Base-by-base conservation (phyloP, 2,888 invertebrate genomes). In the Volucella inanis region DNA sequence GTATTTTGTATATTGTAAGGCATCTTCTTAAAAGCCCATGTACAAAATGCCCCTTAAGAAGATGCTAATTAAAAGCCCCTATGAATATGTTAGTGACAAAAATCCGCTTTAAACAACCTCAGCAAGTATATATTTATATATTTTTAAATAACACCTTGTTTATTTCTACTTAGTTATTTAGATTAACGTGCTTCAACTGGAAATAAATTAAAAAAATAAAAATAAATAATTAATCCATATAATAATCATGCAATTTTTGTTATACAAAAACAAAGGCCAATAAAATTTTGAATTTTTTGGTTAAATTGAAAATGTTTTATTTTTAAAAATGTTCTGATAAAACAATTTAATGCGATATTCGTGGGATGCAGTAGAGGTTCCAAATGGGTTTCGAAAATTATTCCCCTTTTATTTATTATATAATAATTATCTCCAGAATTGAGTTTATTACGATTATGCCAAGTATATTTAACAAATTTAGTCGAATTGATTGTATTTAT, bases 331-430 rank as follows among this genome's bases (percentile, higher is more conserved):
- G 55, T 45, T 54, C 11, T 76, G 1, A 43, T 47, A 50, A 87
- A 88, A 89, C 31, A 31, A 31, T 31, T 31, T 31, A 89, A 83
- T 88, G 88, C 90, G 90, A 90, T 90, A 90, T 90, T 90, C 90
- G 90, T 88, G 62, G 55, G 57, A 8, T 54, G 41, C 12, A 12
- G 18, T 15, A 67, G 38, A 11, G 62, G 31, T 50, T 43, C 10
- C 9, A 12, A 8, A 15, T 68, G 38, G 31, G 45, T 54, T 54
- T 57, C 12, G 6, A 12, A 50, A 50, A 50, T 15, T 50, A 50
- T 50, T 50, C 18, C 18, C 50, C 10, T n/a, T 49, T 57, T 39
- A 2, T 14, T 18, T 6, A 8, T 12, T 47, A 12, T 8, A 18
- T 18, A 2, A 11, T 11, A 6, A 6, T 6, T 31, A 31, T 31